Conservation (phyloP, 2,797 vertebrate species). For the Argentina silus region DNA sequence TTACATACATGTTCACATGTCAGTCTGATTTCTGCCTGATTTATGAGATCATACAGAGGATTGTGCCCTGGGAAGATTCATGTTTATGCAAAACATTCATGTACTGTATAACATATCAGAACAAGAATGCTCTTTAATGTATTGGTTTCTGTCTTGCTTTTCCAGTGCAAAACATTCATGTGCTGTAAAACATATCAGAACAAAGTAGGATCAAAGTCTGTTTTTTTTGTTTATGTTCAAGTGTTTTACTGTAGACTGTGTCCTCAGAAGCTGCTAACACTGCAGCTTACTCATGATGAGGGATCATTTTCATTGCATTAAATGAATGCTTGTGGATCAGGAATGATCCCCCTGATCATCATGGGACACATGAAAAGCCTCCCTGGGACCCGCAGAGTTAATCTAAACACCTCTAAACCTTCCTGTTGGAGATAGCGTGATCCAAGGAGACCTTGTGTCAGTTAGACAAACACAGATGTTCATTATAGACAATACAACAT, state of each 20-base stretch:
- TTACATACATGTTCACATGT: neutral
- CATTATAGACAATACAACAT: neutral
- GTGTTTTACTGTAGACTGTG: constrained; percentile 22
- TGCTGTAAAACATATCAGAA: neutral
- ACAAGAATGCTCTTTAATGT: too few species aligned
- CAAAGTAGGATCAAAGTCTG: constrained; percentile 13
- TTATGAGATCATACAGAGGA: neutral
- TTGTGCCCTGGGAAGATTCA: neutral
- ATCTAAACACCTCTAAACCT: too few species aligned
- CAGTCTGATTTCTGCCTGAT: neutral
- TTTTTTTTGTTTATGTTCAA: constrained; percentile 31
- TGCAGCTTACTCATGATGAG: constrained; percentile 39
- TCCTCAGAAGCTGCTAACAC: constrained; percentile 41
- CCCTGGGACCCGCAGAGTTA: neutral
- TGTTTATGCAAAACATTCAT: neutral
- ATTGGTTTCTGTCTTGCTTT: too few species aligned
- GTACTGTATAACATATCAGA: neutral
- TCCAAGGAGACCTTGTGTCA: too few species aligned
- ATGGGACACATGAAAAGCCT: neutral
- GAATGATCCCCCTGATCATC: constrained; percentile 16
- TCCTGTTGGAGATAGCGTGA: too few species aligned
- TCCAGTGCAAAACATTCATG: neutral
- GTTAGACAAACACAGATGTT: too few species aligned
- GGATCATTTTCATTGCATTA: constrained; percentile 42
- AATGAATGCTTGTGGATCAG: constrained; percentile 31